A percentile compares a stretch with the other conserved stretches of the same genome.
phyloP scores from a whole-genome alignment of 2,797 vertebrate genomes.

The Aeoliscus strigatus region DNA sequence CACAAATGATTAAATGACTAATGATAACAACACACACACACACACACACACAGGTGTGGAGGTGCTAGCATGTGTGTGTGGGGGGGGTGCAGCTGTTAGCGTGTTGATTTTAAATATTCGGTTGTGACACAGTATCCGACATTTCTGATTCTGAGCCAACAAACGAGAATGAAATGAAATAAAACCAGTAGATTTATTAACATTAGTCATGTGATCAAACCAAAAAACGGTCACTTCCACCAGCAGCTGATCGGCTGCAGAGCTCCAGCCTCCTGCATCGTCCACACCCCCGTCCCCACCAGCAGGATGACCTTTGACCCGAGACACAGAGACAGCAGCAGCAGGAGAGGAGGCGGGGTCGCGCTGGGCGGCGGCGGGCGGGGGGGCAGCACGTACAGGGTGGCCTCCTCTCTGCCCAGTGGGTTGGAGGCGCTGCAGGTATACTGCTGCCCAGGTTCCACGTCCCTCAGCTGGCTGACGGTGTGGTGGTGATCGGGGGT shows the following conservation, averaged over 20 bases:
- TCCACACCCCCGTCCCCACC: slow-evolving; percentile 59
- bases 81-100: no score
- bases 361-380: background rate
- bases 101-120: no score
- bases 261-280: slow-evolving; percentile 36
- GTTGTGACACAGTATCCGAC: no score
- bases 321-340: slow-evolving; percentile 56
- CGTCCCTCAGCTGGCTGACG: slow-evolving; percentile 74
- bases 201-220: no score
- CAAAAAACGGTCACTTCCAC: slow-evolving; percentile 20
- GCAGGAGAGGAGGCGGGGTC: slow-evolving; percentile 33
- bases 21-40: no score
- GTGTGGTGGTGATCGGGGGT: slow-evolving; percentile 54
- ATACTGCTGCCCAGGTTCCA: slow-evolving; percentile 81
- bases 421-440: slow-evolving; percentile 85
- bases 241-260: slow-evolving; percentile 25
- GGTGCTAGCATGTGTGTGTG: no score
- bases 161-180: no score
- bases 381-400: slow-evolving; percentile 76
- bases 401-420: slow-evolving; percentile 81
- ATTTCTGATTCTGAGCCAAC: no score
- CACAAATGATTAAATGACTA: no score
- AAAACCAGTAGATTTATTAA: no score
- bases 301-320: slow-evolving; percentile 66
- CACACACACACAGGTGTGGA: no score